Conservation (phyloP, 2,797 vertebrate species). For the Sarcophilus harrisii region DNA sequence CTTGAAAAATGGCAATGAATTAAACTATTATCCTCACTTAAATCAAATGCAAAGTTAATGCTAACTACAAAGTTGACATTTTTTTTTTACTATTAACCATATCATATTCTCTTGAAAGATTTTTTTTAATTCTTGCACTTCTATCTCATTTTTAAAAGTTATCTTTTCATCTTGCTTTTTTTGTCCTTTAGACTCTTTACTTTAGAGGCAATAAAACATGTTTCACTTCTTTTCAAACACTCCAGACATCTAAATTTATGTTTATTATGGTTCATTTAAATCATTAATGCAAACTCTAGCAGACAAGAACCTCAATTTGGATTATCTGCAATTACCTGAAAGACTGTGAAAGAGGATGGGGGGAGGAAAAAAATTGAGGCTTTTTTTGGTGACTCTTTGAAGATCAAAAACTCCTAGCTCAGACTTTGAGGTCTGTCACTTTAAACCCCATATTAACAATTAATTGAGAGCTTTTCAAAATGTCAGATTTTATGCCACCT, state of each 20-base stretch:
- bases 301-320: constrained; percentile 58
- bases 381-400: constrained; percentile 47
- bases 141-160: constrained; percentile 55
- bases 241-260: constrained; percentile 50
- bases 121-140: constrained; percentile 28
- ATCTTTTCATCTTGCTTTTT: constrained; percentile 46
- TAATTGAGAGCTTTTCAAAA: constrained; percentile 29
- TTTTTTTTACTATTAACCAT: constrained; percentile 44
- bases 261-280: constrained; percentile 61
- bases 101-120: constrained; percentile 24
- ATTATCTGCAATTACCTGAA: constrained; percentile 62
- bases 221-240: constrained; percentile 49
- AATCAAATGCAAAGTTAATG: constrained; percentile 36
- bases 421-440: constrained; percentile 44
- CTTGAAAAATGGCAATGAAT: constrained; percentile 65
- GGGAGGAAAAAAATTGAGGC: background rate
- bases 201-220: constrained; percentile 52
- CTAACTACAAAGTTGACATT: constrained; percentile 44
- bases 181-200: constrained; percentile 49
- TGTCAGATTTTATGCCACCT: background rate
- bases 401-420: constrained; percentile 39
- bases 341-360: background rate
- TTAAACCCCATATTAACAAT: constrained; percentile 51
- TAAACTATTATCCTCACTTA: constrained; percentile 49
- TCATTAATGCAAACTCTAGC: constrained; percentile 54